Percentiles rank a stretch among this genome's conserved stretches.
Evolutionary conservation across 2,888 invertebrate species (phyloP).

Genomic region (Tenthredo scrophulariae): DNA sequence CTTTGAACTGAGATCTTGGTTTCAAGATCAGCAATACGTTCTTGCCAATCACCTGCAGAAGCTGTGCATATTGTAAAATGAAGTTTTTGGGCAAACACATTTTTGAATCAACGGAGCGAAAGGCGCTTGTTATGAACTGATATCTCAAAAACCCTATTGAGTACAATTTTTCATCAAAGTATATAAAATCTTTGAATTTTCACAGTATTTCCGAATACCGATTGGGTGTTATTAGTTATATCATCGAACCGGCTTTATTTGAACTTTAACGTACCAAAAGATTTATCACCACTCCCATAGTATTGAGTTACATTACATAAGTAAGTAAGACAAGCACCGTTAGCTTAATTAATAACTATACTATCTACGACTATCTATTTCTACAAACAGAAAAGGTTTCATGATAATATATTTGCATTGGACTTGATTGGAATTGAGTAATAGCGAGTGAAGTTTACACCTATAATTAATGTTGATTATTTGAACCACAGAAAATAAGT

Average conservation of each 20-base stretch:
- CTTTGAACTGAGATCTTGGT: constrained; percentile 72
- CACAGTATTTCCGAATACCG: neutral
- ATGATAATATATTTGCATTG: neutral
- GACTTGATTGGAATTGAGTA: neutral
- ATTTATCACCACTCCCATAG: neutral
- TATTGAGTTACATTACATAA: neutral
- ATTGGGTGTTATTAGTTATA: neutral
- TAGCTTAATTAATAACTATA: constrained; percentile 41
- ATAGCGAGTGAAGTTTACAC: neutral
- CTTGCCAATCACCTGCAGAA: constrained; percentile 73
- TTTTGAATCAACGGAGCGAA: constrained; percentile 46
- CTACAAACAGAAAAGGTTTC: constrained; percentile 51
- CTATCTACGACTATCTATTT: constrained; percentile 21
- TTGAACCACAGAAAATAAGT: neutral
- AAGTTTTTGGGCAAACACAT: constrained; percentile 50
- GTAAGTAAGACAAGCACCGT: constrained; percentile 20
- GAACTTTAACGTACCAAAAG: neutral
- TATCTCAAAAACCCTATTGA: neutral
- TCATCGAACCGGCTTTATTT: neutral
- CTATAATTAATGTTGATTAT: neutral
- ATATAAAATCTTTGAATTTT: neutral
- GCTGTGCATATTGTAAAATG: constrained; percentile 74
- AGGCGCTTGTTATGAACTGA: neutral
- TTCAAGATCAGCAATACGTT: constrained; percentile 73
- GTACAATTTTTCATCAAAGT: neutral